Percentiles rank a stretch among this genome's conserved stretches.
phyloP scores from a whole-genome alignment of 2,797 vertebrate genomes.

The Melanotaenia boesemani region DNA sequence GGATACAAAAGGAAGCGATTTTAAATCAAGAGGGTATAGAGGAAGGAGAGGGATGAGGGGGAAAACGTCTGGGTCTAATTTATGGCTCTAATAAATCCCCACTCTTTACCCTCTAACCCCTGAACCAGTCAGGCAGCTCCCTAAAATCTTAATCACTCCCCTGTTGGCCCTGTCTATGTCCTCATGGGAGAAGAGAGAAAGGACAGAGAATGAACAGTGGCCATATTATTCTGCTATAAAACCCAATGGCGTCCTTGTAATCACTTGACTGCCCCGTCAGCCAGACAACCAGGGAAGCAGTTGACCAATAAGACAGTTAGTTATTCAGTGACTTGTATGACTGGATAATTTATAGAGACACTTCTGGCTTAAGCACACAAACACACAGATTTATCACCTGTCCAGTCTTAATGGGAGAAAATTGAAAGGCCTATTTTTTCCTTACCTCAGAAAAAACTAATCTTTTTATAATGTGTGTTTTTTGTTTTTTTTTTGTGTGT shows the following conservation, averaged over 20 bases:
- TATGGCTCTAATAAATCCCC: conserved; percentile 84
- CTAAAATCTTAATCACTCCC: conserved; percentile 84
- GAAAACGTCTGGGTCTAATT: conserved; percentile 78
- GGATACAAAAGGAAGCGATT: conserved; percentile 15
- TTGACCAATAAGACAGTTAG: conserved; percentile 45
- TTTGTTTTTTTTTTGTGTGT: too few relatives aligned
- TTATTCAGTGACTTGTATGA: conserved; percentile 45
- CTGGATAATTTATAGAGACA: conserved; percentile 40
- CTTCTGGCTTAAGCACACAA: conserved; percentile 20
- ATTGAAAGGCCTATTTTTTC: conserved; percentile 3
- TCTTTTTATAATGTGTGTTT: background rate
- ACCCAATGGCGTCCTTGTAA: conserved; percentile 83
- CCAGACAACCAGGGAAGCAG: conserved; percentile 47
- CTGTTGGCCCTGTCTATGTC: conserved; percentile 51
- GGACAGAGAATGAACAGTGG: conserved; percentile 63
- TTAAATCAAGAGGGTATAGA: conserved; percentile 30
- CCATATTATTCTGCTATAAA: conserved; percentile 79
- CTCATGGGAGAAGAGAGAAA: conserved; percentile 56
- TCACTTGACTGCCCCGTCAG: conserved; percentile 68
- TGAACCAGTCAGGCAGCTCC: conserved; percentile 78
- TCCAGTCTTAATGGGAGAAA: conserved; percentile 5
- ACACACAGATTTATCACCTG: conserved; percentile 23
- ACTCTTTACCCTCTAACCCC: conserved; percentile 84
- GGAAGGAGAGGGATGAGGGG: conserved; percentile 21
- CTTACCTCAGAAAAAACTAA: conserved; percentile 1